Percentiles rank a stretch among this genome's conserved stretches.
Evolutionary conservation across 2,113 vertebrate genomes (phyloP).

Genomic region (Cyprinodon tularosa): DNA sequence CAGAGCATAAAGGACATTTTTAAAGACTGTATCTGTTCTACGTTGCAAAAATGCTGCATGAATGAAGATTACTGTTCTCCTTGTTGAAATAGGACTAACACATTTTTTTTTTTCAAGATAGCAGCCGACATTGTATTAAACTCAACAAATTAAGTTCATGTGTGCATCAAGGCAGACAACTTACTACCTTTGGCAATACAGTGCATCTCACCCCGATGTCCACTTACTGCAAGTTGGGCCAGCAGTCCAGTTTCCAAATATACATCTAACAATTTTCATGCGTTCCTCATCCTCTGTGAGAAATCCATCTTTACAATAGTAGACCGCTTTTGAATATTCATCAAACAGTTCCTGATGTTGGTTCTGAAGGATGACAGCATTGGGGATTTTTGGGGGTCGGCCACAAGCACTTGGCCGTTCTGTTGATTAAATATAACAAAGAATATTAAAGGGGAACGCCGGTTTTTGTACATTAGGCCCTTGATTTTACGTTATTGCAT

Average conservation of each 20-base stretch:
- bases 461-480: no score
- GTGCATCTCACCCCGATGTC: not conserved
- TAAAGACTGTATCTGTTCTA: no score
- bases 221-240: conserved; percentile 33
- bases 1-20: no score
- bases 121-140: not conserved
- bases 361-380: conserved; percentile 31
- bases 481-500: no score
- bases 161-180: not conserved
- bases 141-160: not conserved
- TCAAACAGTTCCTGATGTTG: conserved; percentile 33
- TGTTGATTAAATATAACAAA: conserved; percentile 17
- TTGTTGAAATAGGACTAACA: no score
- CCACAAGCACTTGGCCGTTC: not conserved
- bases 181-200: not conserved
- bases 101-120: no score
- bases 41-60: no score
- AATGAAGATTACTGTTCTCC: no score
- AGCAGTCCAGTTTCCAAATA: not conserved
- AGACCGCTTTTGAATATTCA: not conserved
- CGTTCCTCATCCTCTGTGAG: fast-evolving
- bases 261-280: not conserved
- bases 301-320: conserved; percentile 44
- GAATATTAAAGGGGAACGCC: not conserved
- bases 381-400: conserved; percentile 30